A percentile compares a stretch with the other conserved stretches of the same genome.
phyloP scores from a whole-genome alignment of 2,113 vertebrate species.

The Eurystomus gularis region DNA sequence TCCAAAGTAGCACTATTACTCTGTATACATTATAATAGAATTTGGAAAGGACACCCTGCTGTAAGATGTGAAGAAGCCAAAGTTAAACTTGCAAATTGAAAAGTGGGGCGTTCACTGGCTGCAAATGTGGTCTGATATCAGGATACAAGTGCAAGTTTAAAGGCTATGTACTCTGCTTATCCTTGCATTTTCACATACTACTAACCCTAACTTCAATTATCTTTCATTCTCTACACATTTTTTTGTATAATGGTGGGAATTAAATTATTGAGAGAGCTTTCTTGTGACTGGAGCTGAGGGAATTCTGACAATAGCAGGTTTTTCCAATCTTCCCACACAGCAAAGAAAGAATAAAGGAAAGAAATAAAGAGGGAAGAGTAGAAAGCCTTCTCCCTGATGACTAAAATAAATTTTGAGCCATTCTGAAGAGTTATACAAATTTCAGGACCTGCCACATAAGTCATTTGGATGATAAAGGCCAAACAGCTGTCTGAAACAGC shows the following conservation, averaged over 20 bases:
- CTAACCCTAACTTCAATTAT: not conserved
- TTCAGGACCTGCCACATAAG: not conserved
- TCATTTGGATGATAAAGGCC: not conserved
- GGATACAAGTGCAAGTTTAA: not conserved
- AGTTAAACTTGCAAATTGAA: not conserved
- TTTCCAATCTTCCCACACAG: not conserved
- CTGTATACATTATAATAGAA: not conserved
- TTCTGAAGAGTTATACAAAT: not conserved
- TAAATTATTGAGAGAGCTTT: not conserved
- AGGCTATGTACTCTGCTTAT: not conserved
- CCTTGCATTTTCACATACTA: not conserved
- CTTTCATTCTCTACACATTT: not conserved
- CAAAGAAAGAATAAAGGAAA: not conserved
- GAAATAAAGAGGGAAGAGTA: not conserved
- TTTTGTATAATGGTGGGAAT: not conserved
- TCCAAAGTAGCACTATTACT: not conserved
- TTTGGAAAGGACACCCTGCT: not conserved
- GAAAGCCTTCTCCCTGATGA: not conserved
- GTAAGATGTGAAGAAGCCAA: not conserved
- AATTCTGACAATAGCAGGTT: not conserved
- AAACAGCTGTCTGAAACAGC: not conserved
- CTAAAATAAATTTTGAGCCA: not conserved
- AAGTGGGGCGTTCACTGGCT: not conserved
- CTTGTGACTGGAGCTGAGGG: not conserved
- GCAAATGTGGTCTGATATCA: not conserved